These are phyloP conservation scores for Lasius platythorax DNA, from an alignment of 2,888 invertebrate genomes.

Conservation along the genomic window DNA sequence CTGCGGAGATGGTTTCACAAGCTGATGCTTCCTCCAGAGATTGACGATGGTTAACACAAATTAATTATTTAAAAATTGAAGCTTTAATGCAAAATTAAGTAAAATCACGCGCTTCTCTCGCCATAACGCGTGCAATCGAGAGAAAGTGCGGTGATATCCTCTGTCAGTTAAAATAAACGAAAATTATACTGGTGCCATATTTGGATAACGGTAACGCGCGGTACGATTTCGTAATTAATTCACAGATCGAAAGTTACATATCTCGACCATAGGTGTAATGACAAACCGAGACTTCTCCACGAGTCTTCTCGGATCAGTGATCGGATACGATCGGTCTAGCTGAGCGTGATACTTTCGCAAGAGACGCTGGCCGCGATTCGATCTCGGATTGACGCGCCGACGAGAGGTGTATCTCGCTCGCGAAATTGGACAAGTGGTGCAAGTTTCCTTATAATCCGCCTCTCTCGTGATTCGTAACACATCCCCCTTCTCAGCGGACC, in stretches of 20 bases:
- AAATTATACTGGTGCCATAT: conserved; percentile 46
- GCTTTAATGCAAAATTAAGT: background rate
- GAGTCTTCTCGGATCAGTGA: background rate
- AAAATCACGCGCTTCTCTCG: background rate
- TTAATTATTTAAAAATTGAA: conserved; percentile 6
- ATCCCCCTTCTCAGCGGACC: conserved; percentile 53
- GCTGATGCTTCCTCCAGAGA: too few relatives aligned
- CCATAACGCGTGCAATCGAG: background rate
- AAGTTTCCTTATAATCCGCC: conserved; percentile 68
- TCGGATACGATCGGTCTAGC: conserved; percentile 21
- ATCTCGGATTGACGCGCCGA: conserved; percentile 44
- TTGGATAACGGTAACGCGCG: background rate
- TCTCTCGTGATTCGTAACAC: conserved; percentile 48
- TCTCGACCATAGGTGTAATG: conserved; percentile 30
- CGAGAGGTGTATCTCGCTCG: conserved; percentile 17
- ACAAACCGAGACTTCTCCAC: conserved; percentile 18
- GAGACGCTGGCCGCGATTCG: conserved; percentile 64
- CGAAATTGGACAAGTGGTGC: conserved; percentile 56
- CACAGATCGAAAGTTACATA: conserved; percentile 43
- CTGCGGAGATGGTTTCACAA: background rate
- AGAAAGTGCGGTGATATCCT: conserved; percentile 35
- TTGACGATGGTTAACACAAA: background rate
- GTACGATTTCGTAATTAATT: conserved; percentile 42
- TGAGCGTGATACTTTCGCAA: conserved; percentile 72
- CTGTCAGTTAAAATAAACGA: conserved; percentile 21